phyloP scores from a whole-genome alignment of 2,113 vertebrate genomes.

The Xenus cinereus region DNA sequence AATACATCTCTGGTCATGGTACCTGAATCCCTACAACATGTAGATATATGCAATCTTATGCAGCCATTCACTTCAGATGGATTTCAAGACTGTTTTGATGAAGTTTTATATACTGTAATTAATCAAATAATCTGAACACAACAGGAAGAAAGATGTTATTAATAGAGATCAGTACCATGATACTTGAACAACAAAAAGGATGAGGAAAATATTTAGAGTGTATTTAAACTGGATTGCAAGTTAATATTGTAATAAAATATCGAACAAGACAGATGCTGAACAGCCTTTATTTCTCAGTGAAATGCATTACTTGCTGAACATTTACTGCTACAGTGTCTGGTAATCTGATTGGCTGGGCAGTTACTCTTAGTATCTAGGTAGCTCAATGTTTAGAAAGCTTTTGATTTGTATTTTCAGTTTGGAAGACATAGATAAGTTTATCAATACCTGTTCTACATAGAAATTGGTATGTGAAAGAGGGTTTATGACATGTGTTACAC shows the following conservation, averaged over 20 bases:
- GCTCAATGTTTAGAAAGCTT: slow-evolving; percentile 27
- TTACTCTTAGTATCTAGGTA: neutral
- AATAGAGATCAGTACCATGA: neutral
- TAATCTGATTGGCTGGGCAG: neutral
- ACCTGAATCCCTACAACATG: neutral
- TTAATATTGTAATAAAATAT: slow-evolving; percentile 17
- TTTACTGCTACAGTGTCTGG: neutral
- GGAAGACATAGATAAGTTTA: neutral
- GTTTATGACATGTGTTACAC: slow-evolving; percentile 38
- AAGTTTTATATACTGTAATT: neutral
- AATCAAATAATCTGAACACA: neutral
- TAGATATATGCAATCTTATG: neutral
- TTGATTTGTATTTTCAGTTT: neutral
- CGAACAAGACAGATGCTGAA: neutral
- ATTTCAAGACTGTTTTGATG: neutral
- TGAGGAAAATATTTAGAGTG: neutral
- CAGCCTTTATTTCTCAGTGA: slow-evolving; percentile 26
- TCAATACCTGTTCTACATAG: neutral
- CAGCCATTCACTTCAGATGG: neutral
- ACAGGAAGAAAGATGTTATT: neutral
- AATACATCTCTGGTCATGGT: neutral
- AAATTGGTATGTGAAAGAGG: neutral
- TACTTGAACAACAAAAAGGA: neutral
- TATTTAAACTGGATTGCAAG: slow-evolving; percentile 35
- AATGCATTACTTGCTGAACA: neutral